phyloP scores from a whole-genome alignment of 1,140 invertebrate species.

The Sitobion miscanthi region DNA sequence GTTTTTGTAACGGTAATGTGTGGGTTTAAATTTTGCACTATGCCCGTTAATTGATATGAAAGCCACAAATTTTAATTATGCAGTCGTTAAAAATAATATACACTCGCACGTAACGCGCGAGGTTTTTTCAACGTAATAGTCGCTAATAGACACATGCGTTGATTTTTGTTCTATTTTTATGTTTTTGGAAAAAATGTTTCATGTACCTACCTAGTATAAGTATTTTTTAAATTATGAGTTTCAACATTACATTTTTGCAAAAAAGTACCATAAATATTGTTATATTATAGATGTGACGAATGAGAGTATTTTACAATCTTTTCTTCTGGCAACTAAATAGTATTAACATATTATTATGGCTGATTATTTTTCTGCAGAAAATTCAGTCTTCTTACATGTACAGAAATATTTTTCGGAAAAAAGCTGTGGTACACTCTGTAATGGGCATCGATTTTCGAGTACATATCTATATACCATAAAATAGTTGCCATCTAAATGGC shows the following conservation, averaged over 20 bases:
- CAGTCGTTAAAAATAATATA: not conserved
- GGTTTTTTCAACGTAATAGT: not conserved
- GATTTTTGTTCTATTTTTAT: not conserved
- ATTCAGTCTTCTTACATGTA: no score
- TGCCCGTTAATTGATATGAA: not conserved
- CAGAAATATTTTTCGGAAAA: no score
- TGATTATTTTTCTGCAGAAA: no score
- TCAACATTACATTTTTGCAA: not conserved
- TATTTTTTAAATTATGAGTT: not conserved
- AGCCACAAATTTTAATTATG: not conserved
- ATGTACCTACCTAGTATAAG: not conserved
- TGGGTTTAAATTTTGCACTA: not conserved
- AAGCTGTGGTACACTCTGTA: no score
- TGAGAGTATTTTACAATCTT: not conserved
- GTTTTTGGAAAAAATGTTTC: not conserved
- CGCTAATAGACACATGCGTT: not conserved
- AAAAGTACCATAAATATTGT: not conserved
- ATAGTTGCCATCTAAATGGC: no score
- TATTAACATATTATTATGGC: no score
- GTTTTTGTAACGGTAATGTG: not conserved
- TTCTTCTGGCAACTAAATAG: no score
- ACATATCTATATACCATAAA: not conserved
- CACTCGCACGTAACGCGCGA: not conserved
- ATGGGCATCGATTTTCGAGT: not conserved
- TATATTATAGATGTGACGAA: not conserved